These are phyloP conservation scores for Catharus fuscescens DNA, from an alignment of 2,113 vertebrate genomes.

Conservation along the genomic window DNA sequence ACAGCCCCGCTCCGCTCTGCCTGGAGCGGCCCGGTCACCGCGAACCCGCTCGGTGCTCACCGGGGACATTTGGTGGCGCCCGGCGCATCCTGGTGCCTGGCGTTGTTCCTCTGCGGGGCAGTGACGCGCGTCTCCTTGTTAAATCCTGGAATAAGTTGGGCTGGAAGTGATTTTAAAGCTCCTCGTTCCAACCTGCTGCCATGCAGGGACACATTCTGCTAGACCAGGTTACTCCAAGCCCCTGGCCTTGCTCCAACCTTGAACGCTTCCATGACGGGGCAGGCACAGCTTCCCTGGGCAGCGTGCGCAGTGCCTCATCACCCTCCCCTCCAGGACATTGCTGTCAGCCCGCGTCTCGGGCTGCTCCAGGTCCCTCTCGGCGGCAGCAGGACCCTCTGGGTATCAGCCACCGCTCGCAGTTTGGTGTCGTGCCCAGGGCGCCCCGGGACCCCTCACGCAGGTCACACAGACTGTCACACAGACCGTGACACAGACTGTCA, in stretches of 20 bases:
- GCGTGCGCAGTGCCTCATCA: neutral
- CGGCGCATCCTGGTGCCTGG: neutral
- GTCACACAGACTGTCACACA: neutral
- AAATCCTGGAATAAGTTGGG: neutral
- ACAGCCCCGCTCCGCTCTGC: neutral
- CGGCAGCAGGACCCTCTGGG: neutral
- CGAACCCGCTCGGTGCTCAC: neutral
- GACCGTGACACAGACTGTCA: too few species aligned
- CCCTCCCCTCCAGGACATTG: neutral
- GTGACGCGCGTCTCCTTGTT: neutral
- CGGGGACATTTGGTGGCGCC: neutral
- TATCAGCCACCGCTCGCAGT: neutral
- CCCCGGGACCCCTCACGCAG: neutral
- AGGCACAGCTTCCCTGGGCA: neutral
- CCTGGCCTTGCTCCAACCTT: neutral
- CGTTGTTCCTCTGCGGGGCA: neutral
- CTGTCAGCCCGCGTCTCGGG: neutral
- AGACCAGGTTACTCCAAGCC: neutral
- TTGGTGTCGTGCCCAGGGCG: neutral
- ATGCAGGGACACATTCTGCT: too few species aligned
- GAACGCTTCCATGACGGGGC: neutral
- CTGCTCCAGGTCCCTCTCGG: neutral
- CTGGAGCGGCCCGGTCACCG: neutral
- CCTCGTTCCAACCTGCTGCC: neutral
- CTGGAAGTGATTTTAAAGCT: neutral